These are phyloP conservation scores for Sinocyclocheilus anshuiensis DNA, from an alignment of 2,113 vertebrate species.

Conservation along the genomic window DNA sequence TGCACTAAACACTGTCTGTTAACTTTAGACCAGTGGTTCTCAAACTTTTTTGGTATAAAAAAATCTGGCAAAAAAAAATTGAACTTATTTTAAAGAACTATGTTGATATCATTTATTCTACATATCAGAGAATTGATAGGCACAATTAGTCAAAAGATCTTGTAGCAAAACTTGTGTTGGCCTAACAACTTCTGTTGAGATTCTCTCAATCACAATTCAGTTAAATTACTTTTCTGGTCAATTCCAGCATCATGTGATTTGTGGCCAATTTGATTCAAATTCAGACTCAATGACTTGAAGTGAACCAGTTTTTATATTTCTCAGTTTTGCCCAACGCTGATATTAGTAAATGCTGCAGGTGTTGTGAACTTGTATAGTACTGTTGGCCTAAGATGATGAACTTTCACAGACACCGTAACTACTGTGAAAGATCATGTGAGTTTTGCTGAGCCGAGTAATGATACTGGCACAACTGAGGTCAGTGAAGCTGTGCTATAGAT, in stretches of 20 bases:
- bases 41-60: too few relatives aligned
- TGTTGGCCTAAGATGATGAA: neutral
- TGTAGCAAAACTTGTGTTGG: too few relatives aligned
- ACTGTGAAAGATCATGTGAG: conserved; percentile 1
- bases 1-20: too few relatives aligned
- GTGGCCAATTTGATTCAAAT: neutral
- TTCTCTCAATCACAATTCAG: too few relatives aligned
- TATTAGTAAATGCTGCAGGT: neutral
- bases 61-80: too few relatives aligned
- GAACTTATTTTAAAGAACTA: too few relatives aligned
- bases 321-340: neutral
- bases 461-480: neutral
- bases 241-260: neutral
- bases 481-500: neutral
- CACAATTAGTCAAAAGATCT: too few relatives aligned
- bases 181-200: too few relatives aligned
- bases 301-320: neutral
- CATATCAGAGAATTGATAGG: too few relatives aligned
- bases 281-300: too few relatives aligned
- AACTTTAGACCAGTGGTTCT: too few relatives aligned
- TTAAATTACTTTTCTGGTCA: neutral
- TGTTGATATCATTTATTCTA: too few relatives aligned
- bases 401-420: neutral
- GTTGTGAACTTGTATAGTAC: neutral
- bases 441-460: neutral